Percentiles rank a stretch among this genome's conserved stretches.
These are phyloP conservation scores for Drosophila picticornis DNA, from an alignment of 2,888 invertebrate species.

Conservation along the genomic window DNA sequence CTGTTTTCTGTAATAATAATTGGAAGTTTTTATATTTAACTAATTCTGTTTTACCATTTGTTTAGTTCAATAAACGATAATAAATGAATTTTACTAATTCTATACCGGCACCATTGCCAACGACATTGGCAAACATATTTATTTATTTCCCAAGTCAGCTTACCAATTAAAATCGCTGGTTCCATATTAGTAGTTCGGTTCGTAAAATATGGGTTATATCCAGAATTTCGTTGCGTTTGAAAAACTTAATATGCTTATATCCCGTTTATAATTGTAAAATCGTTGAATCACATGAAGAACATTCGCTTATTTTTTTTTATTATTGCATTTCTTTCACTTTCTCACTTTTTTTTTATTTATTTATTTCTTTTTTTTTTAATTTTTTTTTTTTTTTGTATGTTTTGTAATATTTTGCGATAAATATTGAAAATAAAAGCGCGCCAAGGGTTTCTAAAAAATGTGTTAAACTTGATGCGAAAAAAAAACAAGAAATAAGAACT, in stretches of 20 bases:
- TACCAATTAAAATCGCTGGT: constrained; percentile 77
- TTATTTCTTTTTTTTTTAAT: too few species aligned
- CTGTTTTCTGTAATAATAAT: background rate
- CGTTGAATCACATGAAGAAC: constrained; percentile 59
- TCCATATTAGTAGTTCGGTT: constrained; percentile 60
- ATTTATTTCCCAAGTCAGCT: constrained; percentile 30
- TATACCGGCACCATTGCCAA: too few species aligned
- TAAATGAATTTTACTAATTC: background rate
- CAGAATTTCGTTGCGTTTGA: constrained; percentile 50
- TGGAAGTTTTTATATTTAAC: background rate
- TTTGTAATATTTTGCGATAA: constrained; percentile 57
- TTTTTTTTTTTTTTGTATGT: constrained; percentile 21
- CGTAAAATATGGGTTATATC: constrained; percentile 30
- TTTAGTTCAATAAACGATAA: background rate
- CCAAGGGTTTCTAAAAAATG: constrained; percentile 24
- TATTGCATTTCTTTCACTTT: constrained; percentile 46
- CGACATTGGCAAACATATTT: background rate
- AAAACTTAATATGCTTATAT: constrained; percentile 17
- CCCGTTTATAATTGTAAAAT: constrained; percentile 31
- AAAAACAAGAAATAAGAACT: constrained; percentile 16
- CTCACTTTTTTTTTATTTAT: constrained; percentile 27
- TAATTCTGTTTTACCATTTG: background rate
- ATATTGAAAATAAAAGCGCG: constrained; percentile 58
- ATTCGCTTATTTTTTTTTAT: constrained; percentile 19
- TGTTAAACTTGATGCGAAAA: constrained; percentile 43